Percentiles rank a stretch among this genome's conserved stretches.
Conservation (phyloP, 2,888 invertebrate species). For the Chloroclysta siterata region DNA sequence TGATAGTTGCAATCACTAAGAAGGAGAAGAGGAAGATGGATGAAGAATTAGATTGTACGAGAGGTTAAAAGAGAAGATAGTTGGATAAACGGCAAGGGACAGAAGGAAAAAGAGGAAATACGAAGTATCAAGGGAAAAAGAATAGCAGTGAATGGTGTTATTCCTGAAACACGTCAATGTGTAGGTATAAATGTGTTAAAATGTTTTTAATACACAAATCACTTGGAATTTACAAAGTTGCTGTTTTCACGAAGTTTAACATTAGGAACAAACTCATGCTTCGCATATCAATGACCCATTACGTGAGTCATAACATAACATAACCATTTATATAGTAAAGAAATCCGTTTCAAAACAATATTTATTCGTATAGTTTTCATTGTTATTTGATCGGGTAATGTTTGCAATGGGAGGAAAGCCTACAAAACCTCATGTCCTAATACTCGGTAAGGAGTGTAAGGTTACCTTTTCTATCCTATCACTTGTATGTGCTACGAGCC, state of each 20-base stretch:
- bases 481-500: not conserved
- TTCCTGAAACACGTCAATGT: not conserved
- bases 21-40: conserved; percentile 14
- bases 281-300: not conserved
- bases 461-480: not conserved
- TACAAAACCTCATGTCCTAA: not conserved
- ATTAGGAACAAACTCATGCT: not conserved
- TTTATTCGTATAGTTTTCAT: not conserved
- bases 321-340: not conserved
- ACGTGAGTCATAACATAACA: not conserved
- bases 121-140: not conserved
- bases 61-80: not conserved
- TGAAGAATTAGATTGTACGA: not conserved
- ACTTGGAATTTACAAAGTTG: too few species aligned
- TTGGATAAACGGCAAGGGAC: not conserved
- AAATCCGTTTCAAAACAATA: not conserved
- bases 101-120: not conserved
- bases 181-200: not conserved
- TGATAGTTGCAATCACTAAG: conserved; percentile 10
- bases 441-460: not conserved
- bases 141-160: not conserved
- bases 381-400: not conserved
- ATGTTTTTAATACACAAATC: too few species aligned
- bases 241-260: not conserved
- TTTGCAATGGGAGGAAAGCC: conserved; percentile 1